phyloP scores from a whole-genome alignment of 2,113 vertebrate genomes.

The Psittacus erithacus region DNA sequence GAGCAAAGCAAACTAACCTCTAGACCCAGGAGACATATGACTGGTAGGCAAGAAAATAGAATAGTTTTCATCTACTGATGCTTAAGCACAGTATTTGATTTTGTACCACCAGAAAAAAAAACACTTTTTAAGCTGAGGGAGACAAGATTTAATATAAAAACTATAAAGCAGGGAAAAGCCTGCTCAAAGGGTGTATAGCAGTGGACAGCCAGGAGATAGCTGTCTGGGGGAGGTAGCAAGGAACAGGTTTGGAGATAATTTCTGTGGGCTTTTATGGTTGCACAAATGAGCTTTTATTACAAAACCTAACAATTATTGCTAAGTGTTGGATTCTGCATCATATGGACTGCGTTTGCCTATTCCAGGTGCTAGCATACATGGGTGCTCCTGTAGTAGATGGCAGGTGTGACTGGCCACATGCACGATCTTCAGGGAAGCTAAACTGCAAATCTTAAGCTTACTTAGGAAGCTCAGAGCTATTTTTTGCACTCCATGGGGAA shows the following conservation, averaged over 20 bases:
- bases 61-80: background rate
- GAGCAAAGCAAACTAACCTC: background rate
- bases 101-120: background rate
- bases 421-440: background rate
- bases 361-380: background rate
- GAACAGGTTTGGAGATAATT: background rate
- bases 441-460: background rate
- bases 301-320: background rate
- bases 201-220: background rate
- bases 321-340: background rate
- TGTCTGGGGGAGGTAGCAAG: background rate
- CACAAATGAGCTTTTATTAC: background rate
- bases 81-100: background rate
- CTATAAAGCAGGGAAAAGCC: background rate
- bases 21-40: background rate
- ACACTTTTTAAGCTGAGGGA: background rate
- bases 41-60: background rate
- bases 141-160: background rate
- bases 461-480: background rate
- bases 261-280: background rate
- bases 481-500: background rate
- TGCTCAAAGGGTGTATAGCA: background rate
- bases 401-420: background rate
- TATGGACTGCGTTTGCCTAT: background rate
- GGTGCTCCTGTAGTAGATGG: background rate